Conservation (phyloP, 2,113 vertebrate genomes). For the Vidua chalybeata region DNA sequence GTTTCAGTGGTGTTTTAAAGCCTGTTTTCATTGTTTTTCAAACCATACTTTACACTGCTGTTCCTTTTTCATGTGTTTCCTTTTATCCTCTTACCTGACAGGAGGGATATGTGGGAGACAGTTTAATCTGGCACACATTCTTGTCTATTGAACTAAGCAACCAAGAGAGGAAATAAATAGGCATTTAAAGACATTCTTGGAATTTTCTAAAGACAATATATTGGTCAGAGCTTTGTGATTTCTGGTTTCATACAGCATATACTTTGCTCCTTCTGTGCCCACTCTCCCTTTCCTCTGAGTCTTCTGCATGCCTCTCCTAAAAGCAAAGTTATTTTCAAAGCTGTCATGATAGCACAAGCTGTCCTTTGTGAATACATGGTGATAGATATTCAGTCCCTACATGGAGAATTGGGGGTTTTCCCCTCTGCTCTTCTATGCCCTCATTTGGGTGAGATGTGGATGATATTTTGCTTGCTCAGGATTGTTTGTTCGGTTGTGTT, state of each 20-base stretch:
- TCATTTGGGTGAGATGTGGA: not conserved
- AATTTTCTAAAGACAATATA: not conserved
- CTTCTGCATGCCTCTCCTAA: not conserved
- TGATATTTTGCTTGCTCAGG: not conserved
- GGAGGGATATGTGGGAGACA: not conserved
- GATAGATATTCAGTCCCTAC: not conserved
- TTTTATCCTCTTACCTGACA: not conserved
- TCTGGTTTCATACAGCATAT: not conserved
- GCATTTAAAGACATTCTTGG: not conserved
- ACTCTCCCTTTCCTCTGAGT: not conserved
- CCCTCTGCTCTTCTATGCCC: not conserved
- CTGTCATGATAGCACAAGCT: not conserved
- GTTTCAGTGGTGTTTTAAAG: not conserved
- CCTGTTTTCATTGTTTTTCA: not conserved
- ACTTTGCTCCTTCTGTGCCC: not conserved
- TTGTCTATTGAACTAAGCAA: not conserved
- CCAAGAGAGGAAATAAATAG: conserved; percentile 17
- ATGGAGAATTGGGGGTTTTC: not conserved
- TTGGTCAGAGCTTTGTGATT: not conserved
- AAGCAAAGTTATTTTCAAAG: not conserved
- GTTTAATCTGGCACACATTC: not conserved
- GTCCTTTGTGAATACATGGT: not conserved
- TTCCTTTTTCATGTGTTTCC: not conserved
- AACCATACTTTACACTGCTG: not conserved
- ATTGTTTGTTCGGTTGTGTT: not conserved